These are phyloP conservation scores for Pyrocoelia pectoralis DNA, from an alignment of 2,888 invertebrate species.

Conservation along the genomic window DNA sequence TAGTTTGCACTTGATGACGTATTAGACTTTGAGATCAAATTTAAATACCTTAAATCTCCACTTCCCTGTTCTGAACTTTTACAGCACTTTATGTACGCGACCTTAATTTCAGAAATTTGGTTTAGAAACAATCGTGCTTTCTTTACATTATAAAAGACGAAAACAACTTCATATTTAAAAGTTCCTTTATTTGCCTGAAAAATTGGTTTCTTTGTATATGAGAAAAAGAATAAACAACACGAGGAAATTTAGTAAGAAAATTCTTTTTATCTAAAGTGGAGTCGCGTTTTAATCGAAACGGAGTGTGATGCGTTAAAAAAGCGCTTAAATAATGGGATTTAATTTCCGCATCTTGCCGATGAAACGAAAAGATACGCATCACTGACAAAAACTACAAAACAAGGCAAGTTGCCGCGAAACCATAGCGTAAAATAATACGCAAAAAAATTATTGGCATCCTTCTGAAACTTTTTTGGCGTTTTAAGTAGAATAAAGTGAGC, in stretches of 20 bases:
- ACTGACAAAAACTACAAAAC: conserved; percentile 23
- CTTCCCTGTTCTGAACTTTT: conserved; percentile 11
- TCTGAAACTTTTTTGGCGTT: not conserved
- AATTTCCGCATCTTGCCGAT: conserved; percentile 30
- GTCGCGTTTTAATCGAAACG: conserved; percentile 24
- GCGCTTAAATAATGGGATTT: conserved; percentile 25
- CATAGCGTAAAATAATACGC: not conserved
- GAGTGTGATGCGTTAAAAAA: conserved; percentile 18
- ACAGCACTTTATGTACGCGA: too few relatives aligned
- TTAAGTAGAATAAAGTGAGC: not conserved
- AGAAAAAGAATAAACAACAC: not conserved
- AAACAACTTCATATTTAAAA: not conserved
- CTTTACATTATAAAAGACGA: not conserved
- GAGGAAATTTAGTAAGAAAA: conserved; percentile 11
- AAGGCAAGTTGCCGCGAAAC: not conserved
- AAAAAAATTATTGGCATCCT: conserved; percentile 1
- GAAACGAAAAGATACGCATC: conserved; percentile 21
- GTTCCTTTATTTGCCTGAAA: not conserved
- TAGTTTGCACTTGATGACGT: conserved; percentile 25
- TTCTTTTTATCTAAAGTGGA: not conserved
- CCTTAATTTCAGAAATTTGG: conserved; percentile 18
- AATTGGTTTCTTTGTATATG: not conserved
- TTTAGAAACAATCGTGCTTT: not conserved
- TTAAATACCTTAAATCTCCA: conserved; percentile 21
- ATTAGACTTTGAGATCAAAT: conserved; percentile 25